phyloP scores from a whole-genome alignment of 1,140 invertebrate species.

The Drosophila ambigua region DNA sequence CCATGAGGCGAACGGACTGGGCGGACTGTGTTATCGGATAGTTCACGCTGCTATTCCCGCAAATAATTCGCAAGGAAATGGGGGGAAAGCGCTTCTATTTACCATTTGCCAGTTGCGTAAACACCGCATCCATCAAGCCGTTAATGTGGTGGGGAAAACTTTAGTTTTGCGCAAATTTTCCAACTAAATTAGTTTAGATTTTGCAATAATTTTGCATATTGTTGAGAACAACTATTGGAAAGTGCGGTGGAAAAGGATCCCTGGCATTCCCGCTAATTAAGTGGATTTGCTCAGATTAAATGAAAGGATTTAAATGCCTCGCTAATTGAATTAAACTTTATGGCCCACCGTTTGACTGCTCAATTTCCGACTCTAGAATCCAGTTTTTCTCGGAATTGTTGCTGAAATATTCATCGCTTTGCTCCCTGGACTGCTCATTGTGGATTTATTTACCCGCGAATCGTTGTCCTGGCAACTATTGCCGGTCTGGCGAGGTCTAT shows the following conservation, averaged over 20 bases:
- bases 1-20: not conserved
- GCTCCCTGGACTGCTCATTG: slow-evolving; percentile 26
- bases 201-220: too few species aligned
- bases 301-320: slow-evolving; percentile 22
- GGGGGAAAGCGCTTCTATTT: not conserved
- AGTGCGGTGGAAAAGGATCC: too few species aligned
- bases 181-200: too few species aligned
- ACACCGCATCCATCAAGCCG: not conserved
- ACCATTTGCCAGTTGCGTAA: not conserved
- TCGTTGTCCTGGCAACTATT: slow-evolving; percentile 42
- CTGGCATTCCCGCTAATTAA: not conserved
- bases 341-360: not conserved
- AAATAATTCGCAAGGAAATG: slow-evolving; percentile 15
- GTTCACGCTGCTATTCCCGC: not conserved
- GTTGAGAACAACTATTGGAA: too few species aligned
- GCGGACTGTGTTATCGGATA: slow-evolving; percentile 1
- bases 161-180: too few species aligned
- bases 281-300: slow-evolving; percentile 4
- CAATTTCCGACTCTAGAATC: not conserved
- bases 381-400: slow-evolving; percentile 2
- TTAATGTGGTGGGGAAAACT: too few species aligned
- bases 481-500: slow-evolving; percentile 4
- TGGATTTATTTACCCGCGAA: slow-evolving; percentile 33
- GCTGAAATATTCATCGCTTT: slow-evolving; percentile 40
- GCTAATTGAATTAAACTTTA: slow-evolving; percentile 25